Evolutionary conservation across 2,888 invertebrate genomes (phyloP), one percentile per base, ranked within the genome.

Genomic region (Orthosia gothica): DNA sequence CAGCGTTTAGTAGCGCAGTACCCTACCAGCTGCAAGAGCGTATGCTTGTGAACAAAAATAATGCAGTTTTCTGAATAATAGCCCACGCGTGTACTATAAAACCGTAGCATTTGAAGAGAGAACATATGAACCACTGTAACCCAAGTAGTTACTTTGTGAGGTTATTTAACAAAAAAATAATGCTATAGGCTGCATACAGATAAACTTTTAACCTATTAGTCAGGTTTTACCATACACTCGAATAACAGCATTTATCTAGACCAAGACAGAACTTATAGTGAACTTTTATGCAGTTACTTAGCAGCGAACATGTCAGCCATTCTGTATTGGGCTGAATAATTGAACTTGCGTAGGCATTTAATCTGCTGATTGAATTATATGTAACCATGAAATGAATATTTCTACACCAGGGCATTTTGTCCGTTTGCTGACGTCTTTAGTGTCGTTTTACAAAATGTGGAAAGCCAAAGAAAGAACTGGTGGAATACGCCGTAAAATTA

Each of bases 21-120:
- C 45, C 9, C 62, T 47, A 62, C 18, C 18, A 49, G 62, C 62
- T 47, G 7, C 47, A 49, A 23, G 47, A 49, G 23, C 13, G 47
- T 26, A 26, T 63, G 13, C 13, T 63, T 26, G 49, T 63, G 49
- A 49, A 49, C 26, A 26, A 7, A 63, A 26, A 49, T 63, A 62
- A 63, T 63, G 18, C 49, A 63, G 13, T 26, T 63, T 49, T 9
- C 49, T 26, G 49, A 18, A 63, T 63, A 63, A 49, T 18, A 63
- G 7, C 7, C 18, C 49, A 63, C 18, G 13, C 16, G 47, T 49
- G 49, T 63, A 16, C 20, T 47, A 16, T 18, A 15, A 20, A 40
- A 62, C 20, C 11, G 61, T 20, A 45, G 11, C 16, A 61, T 61
- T 61, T 20, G 15, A 61, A 61, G n/a, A 61, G 15, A 61, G 61